Conservation (phyloP, 1,140 invertebrate species). For the Gonatopus flavifemur region DNA sequence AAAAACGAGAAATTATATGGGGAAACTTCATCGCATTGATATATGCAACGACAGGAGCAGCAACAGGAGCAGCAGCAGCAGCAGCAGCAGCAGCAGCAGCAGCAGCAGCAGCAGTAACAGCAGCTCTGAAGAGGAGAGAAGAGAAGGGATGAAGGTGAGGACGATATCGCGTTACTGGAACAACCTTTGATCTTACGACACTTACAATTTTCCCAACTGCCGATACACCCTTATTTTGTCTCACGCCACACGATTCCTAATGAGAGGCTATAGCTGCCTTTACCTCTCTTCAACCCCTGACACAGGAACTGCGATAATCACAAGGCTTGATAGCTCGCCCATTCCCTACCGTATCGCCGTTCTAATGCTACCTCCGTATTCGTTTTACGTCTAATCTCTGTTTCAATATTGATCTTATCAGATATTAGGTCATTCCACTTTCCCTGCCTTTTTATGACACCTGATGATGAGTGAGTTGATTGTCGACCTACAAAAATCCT, state of each 20-base stretch:
- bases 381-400: too few species aligned
- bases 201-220: constrained; percentile 58
- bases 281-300: constrained; percentile 11
- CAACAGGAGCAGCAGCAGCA: background rate
- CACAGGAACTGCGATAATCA: constrained; percentile 44
- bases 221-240: constrained; percentile 59
- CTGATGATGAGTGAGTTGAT: too few species aligned
- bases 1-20: too few species aligned
- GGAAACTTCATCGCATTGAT: background rate
- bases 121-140: background rate
- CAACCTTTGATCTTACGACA: constrained; percentile 59
- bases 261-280: constrained; percentile 53
- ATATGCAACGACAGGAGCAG: background rate
- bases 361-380: too few species aligned
- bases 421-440: too few species aligned
- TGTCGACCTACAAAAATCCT: too few species aligned
- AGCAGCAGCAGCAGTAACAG: background rate
- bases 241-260: constrained; percentile 55
- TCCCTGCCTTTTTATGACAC: too few species aligned
- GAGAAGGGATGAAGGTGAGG: constrained; percentile 11
- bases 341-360: too few species aligned
- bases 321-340: constrained; percentile 53
- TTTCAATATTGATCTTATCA: too few species aligned
- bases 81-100: background rate
- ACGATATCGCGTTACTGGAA: constrained; percentile 57